Conservation (phyloP, 2,113 vertebrate genomes). For the Columba janthina region DNA sequence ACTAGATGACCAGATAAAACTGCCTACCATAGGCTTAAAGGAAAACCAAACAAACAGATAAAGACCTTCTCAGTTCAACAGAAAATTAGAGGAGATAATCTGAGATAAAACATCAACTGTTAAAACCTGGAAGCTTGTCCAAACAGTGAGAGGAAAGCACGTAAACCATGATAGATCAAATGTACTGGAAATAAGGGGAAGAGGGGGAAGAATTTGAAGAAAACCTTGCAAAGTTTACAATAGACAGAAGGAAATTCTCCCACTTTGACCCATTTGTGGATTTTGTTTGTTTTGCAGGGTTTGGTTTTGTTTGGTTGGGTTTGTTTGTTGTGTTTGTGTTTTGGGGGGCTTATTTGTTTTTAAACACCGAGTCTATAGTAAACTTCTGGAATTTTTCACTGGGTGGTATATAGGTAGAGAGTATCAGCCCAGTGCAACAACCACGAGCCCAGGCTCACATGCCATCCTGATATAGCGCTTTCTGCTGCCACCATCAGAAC, state of each 20-base stretch:
- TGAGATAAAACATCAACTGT: neutral
- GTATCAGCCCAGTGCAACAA: neutral
- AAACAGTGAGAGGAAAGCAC: neutral
- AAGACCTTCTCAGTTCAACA: neutral
- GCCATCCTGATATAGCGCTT: neutral
- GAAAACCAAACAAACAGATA: neutral
- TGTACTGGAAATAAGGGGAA: neutral
- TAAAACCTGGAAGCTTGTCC: neutral
- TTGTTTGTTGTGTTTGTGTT: too few species aligned
- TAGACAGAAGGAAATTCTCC: neutral
- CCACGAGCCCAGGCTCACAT: neutral
- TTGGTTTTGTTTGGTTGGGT: neutral
- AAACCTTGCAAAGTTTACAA: neutral
- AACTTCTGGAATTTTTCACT: neutral
- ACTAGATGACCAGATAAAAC: neutral
- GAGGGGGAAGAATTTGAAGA: neutral
- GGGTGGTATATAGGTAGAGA: neutral
- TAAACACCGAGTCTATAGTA: neutral
- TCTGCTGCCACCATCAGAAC: neutral
- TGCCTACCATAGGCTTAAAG: neutral
- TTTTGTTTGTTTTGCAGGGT: rapidly evolving
- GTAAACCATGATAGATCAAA: neutral
- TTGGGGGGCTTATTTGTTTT: neutral
- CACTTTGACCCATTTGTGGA: rapidly evolving
- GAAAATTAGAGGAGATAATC: neutral